Percentiles rank a stretch among this genome's conserved stretches.
Evolutionary conservation across 2,888 invertebrate species (phyloP).

Genomic region (Linnaemya vulpina): DNA sequence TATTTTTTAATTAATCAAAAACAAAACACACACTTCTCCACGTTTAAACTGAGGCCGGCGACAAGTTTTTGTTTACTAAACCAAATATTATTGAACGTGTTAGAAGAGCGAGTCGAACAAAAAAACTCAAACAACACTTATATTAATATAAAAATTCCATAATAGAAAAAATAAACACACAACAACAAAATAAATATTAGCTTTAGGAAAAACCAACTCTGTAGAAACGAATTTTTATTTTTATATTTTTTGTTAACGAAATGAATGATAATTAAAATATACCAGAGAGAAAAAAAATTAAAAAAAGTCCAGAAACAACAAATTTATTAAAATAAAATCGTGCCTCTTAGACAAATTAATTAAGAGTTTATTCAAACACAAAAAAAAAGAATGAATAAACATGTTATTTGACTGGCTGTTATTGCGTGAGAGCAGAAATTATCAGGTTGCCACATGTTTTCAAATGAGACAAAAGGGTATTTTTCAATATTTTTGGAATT

Average conservation of each 20-base stretch:
- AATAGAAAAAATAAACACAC: conserved; percentile 35
- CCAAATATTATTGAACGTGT: conserved; percentile 53
- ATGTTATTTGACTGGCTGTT: neutral
- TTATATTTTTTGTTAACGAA: conserved; percentile 26
- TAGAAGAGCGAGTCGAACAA: conserved; percentile 45
- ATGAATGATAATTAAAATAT: conserved; percentile 12
- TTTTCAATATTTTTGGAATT: neutral
- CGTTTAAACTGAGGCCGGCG: conserved; percentile 77
- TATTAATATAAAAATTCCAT: conserved; percentile 41
- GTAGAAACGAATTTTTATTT: conserved; percentile 36
- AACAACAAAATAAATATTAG: neutral
- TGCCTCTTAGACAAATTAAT: conserved; percentile 1
- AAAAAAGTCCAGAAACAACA: neutral
- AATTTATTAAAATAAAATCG: conserved; percentile 26
- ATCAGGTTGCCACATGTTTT: conserved; percentile 10
- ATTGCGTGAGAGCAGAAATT: conserved; percentile 17
- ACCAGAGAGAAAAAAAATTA: neutral
- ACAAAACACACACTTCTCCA: conserved; percentile 54
- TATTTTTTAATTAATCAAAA: conserved; percentile 17
- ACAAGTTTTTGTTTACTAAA: conserved; percentile 82
- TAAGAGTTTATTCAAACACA: neutral
- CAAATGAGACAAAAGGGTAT: neutral
- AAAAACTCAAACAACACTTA: conserved; percentile 3
- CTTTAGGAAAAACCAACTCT: conserved; percentile 39
- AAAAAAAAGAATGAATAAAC: neutral